Conservation (phyloP, 2,113 vertebrate species). For the Gyps fulvus region DNA sequence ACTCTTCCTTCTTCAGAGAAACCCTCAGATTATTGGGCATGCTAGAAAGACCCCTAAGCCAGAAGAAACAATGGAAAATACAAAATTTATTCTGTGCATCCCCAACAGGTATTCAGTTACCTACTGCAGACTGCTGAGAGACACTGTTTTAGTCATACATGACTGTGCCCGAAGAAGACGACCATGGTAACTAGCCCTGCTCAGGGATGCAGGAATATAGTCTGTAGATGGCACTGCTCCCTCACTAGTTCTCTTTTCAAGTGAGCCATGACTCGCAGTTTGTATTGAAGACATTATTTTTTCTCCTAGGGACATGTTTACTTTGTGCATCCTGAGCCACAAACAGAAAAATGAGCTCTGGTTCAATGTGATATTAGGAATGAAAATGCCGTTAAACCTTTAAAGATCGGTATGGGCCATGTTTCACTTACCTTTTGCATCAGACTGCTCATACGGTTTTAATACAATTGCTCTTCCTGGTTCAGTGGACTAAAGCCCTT, state of each 20-base stretch:
- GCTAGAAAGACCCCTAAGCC: background rate
- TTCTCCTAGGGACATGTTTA: conserved; percentile 36
- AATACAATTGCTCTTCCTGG: background rate
- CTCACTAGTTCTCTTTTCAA: conserved; percentile 31
- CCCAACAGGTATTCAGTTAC: background rate
- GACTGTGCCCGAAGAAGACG: background rate
- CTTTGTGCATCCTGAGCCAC: conserved; percentile 57
- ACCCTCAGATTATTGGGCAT: background rate
- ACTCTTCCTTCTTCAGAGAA: background rate
- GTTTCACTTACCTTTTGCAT: background rate
- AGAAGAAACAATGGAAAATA: background rate
- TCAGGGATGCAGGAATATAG: background rate
- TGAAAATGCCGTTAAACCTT: conserved; percentile 21
- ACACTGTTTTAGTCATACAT: background rate
- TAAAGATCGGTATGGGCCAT: background rate
- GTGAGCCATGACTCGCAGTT: background rate
- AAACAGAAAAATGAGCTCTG: conserved; percentile 43
- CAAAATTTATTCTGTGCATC: background rate
- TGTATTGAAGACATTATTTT: conserved; percentile 5
- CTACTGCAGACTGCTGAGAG: background rate
- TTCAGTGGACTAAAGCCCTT: background rate
- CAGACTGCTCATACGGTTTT: background rate
- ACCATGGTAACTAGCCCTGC: fast-evolving
- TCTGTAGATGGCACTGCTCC: conserved; percentile 75
- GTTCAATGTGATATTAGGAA: conserved; percentile 42